Evolutionary conservation across 2,797 vertebrate genomes (phyloP).

Genomic region (Philypnodon macrostomus): DNA sequence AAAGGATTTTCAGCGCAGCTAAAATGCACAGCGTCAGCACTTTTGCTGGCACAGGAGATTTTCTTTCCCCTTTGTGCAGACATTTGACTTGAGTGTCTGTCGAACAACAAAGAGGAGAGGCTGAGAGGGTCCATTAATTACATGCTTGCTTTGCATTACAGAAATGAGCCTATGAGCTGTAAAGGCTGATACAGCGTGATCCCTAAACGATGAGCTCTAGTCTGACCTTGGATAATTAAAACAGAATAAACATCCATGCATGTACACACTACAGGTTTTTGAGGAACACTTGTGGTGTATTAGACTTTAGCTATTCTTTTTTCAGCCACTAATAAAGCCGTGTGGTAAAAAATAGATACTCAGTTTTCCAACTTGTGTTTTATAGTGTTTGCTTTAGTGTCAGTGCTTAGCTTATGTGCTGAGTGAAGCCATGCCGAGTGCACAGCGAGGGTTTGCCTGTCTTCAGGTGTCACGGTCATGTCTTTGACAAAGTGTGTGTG

Average conservation of each 20-base stretch:
- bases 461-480: slow-evolving; percentile 53
- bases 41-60: slow-evolving; percentile 70
- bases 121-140: slow-evolving; percentile 77
- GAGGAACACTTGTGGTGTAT: neutral
- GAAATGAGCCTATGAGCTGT: slow-evolving; percentile 66
- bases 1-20: slow-evolving; percentile 45
- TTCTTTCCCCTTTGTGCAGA: slow-evolving; percentile 71
- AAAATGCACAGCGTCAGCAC: slow-evolving; percentile 73
- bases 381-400: slow-evolving; percentile 7
- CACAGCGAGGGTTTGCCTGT: slow-evolving; percentile 44
- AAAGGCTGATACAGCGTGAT: slow-evolving; percentile 61
- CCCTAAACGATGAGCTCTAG: slow-evolving; percentile 65
- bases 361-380: neutral
- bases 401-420: no score
- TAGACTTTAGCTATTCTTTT: neutral
- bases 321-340: slow-evolving; percentile 2
- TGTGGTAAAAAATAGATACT: neutral
- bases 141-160: slow-evolving; percentile 77
- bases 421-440: slow-evolving; percentile 39
- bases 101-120: slow-evolving; percentile 76
- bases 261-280: slow-evolving; percentile 14
- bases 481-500: slow-evolving; percentile 66
- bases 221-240: slow-evolving; percentile 75
- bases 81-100: slow-evolving; percentile 77
- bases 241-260: slow-evolving; percentile 58